Conservation (phyloP, 1,140 invertebrate species). For the Branchinecta lynchi region DNA sequence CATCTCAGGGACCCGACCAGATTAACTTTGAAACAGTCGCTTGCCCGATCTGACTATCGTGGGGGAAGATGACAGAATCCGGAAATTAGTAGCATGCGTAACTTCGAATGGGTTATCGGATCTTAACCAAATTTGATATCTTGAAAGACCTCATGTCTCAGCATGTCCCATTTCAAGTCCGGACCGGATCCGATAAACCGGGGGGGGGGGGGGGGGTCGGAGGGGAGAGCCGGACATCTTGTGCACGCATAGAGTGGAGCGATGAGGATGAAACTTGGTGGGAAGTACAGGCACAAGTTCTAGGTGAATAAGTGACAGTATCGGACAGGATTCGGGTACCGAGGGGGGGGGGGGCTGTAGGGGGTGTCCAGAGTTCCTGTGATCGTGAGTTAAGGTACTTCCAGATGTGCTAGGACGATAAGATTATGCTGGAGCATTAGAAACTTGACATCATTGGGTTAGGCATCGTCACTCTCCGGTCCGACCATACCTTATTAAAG, state of each 20-base stretch:
- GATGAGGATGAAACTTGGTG: constrained; percentile 1
- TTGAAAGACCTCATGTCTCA: background rate
- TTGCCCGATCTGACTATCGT: background rate
- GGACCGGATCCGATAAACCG: background rate
- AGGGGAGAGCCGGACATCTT: constrained; percentile 4
- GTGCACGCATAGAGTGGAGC: background rate
- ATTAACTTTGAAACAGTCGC: background rate
- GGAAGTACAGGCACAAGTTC: too few species aligned
- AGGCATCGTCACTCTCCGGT: background rate
- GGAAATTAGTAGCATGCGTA: background rate
- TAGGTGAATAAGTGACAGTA: too few species aligned
- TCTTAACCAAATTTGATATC: constrained; percentile 2
- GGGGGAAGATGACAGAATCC: background rate
- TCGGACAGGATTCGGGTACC: too few species aligned
- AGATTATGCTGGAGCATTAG: too few species aligned
- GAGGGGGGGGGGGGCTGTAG: too few species aligned
- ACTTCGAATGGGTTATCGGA: constrained; percentile 1
- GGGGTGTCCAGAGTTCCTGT: too few species aligned
- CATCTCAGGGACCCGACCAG: background rate
- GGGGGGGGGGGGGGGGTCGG: background rate
- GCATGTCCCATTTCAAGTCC: background rate
- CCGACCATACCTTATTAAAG: too few species aligned
- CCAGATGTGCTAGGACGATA: too few species aligned
- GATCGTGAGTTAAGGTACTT: too few species aligned
- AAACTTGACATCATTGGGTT: too few species aligned